A percentile compares a stretch with the other conserved stretches of the same genome.
Conservation (phyloP, 2,888 invertebrate species). For the Andricus quercusramuli region DNA sequence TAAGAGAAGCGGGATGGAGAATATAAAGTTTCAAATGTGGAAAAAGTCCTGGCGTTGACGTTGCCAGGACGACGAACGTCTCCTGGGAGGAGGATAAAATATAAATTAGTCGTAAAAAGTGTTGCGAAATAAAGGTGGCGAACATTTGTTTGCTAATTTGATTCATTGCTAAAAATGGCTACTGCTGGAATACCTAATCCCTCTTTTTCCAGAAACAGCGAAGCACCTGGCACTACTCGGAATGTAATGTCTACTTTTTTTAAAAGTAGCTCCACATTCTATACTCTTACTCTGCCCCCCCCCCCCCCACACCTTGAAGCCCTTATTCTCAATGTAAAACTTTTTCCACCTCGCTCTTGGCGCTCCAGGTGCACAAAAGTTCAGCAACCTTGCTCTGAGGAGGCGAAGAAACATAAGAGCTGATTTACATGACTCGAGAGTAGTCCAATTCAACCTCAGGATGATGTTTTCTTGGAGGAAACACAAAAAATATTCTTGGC, state of each 20-base stretch:
- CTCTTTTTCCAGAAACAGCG: conserved; percentile 26
- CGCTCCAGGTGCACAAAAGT: conserved; percentile 37
- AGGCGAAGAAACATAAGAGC: conserved; percentile 40
- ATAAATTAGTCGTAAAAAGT: conserved; percentile 37
- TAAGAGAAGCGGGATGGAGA: conserved; percentile 6
- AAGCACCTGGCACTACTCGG: conserved; percentile 18
- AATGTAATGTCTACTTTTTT: conserved; percentile 33
- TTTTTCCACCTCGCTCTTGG: conserved; percentile 25
- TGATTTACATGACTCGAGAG: conserved; percentile 53
- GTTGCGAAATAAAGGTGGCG: conserved; percentile 20
- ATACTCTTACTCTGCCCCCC: neutral
- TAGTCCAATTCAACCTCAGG: conserved; percentile 49
- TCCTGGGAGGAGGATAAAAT: conserved; percentile 14
- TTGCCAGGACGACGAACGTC: conserved; percentile 15
- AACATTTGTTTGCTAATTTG: conserved; percentile 41
- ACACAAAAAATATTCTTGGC: neutral
- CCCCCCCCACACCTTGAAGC: neutral
- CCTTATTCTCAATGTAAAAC: conserved; percentile 30
- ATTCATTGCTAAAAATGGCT: conserved; percentile 29
- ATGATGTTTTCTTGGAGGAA: neutral
- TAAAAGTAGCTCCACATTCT: conserved; percentile 21
- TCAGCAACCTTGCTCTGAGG: conserved; percentile 17
- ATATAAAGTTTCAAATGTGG: neutral
- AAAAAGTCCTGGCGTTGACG: neutral
- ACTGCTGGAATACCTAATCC: conserved; percentile 29